Evolutionary conservation across 1,140 invertebrate genomes (phyloP).

Genomic region (Eciton burchellii): DNA sequence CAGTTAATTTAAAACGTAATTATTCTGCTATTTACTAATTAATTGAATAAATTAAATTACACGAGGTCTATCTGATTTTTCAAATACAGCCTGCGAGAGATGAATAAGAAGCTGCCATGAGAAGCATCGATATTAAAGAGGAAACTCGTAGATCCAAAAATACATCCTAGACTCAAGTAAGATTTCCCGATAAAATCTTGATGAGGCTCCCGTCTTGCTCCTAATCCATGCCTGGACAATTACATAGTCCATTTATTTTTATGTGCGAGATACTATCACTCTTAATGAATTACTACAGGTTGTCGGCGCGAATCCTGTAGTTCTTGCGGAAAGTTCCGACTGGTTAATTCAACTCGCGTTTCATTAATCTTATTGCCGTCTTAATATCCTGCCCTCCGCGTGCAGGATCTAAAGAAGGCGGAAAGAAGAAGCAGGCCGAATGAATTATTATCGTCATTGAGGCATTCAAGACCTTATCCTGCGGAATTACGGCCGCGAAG

Average conservation of each 20-base stretch:
- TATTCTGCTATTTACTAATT: background rate
- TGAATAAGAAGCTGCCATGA: background rate
- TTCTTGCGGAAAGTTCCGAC: background rate
- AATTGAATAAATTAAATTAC: background rate
- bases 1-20: background rate
- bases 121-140: background rate
- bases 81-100: background rate
- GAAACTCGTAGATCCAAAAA: background rate
- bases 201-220: background rate
- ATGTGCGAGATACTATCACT: background rate
- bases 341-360: constrained; percentile 38
- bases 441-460: constrained; percentile 65
- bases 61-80: background rate
- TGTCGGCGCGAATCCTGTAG: background rate
- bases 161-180: background rate
- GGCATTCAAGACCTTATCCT: constrained; percentile 31
- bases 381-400: constrained; percentile 55
- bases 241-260: background rate
- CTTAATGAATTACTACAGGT: constrained; percentile 5
- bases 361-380: constrained; percentile 38
- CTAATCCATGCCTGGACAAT: background rate
- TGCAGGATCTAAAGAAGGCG: constrained; percentile 11
- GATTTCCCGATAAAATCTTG: background rate
- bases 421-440: constrained; percentile 52
- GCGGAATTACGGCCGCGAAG: constrained; percentile 56